These are phyloP conservation scores for Scaptomyza graminum DNA, from an alignment of 1,140 invertebrate species.

Conservation along the genomic window DNA sequence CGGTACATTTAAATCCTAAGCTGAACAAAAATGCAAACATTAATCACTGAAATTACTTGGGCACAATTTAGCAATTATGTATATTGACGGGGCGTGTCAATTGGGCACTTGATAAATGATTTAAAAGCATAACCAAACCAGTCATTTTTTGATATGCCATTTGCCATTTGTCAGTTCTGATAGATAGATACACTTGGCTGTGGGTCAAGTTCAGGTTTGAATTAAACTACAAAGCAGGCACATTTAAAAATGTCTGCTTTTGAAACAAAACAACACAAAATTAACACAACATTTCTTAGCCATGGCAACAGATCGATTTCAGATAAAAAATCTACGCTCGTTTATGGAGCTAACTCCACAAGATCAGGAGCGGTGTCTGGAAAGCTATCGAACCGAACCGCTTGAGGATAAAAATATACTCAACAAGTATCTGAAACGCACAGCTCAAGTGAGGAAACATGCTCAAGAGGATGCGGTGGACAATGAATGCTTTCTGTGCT, in stretches of 20 bases:
- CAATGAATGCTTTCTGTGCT: constrained; percentile 44
- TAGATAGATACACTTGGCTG: not conserved
- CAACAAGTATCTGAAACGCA: constrained; percentile 49
- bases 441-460: not conserved
- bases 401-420: constrained; percentile 19
- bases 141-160: constrained; percentile 14
- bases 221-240: constrained; percentile 1
- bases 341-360: constrained; percentile 9
- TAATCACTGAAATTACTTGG: constrained; percentile 63
- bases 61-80: constrained; percentile 69
- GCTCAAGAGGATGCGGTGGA: not conserved
- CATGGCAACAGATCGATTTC: not conserved
- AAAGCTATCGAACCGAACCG: not conserved
- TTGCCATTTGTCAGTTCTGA: constrained; percentile 8
- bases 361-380: constrained; percentile 13
- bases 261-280: not conserved
- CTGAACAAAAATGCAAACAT: constrained; percentile 56
- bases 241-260: not conserved
- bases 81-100: constrained; percentile 71
- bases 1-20: too few species aligned
- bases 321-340: constrained; percentile 17
- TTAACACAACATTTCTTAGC: not conserved
- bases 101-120: constrained; percentile 66
- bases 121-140: constrained; percentile 24
- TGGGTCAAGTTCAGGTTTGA: constrained; percentile 46